A percentile compares a stretch with the other conserved stretches of the same genome.
Conservation (phyloP, 2,888 invertebrate genomes). For the Lepidonotus clava region DNA sequence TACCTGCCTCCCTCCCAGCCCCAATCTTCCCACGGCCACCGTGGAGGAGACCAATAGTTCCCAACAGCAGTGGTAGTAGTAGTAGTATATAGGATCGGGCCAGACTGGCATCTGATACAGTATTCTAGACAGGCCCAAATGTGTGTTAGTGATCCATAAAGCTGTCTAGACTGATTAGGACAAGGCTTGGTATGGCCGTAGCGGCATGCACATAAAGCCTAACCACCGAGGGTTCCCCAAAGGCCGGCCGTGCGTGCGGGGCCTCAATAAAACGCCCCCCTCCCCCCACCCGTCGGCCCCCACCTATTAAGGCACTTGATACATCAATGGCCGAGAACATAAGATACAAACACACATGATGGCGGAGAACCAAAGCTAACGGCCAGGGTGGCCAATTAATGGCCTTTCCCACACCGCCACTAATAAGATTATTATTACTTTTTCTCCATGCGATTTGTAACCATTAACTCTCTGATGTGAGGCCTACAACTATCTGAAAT, state of each 20-base stretch:
- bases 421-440: too few species aligned
- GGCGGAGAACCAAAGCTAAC: slow-evolving; percentile 21
- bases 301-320: slow-evolving; percentile 34
- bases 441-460: too few species aligned
- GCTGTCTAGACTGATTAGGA: slow-evolving; percentile 39
- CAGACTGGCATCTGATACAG: background rate
- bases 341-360: slow-evolving; percentile 33
- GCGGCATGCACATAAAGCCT: background rate
- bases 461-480: too few species aligned
- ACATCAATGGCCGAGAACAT: background rate
- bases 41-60: too few species aligned
- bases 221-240: background rate
- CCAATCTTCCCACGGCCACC: too few species aligned
- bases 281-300: background rate
- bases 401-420: background rate
- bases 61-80: too few species aligned
- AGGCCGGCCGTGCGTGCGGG: background rate
- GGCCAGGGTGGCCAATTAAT: background rate
- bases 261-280: slow-evolving; percentile 2
- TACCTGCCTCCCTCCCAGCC: too few species aligned
- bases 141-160: slow-evolving; percentile 38
- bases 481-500: too few species aligned
- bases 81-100: too few species aligned
- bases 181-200: background rate
- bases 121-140: slow-evolving; percentile 9